Evolutionary conservation across 1,140 invertebrate genomes (phyloP).

Genomic region (Yoshiicerus persimilis): DNA sequence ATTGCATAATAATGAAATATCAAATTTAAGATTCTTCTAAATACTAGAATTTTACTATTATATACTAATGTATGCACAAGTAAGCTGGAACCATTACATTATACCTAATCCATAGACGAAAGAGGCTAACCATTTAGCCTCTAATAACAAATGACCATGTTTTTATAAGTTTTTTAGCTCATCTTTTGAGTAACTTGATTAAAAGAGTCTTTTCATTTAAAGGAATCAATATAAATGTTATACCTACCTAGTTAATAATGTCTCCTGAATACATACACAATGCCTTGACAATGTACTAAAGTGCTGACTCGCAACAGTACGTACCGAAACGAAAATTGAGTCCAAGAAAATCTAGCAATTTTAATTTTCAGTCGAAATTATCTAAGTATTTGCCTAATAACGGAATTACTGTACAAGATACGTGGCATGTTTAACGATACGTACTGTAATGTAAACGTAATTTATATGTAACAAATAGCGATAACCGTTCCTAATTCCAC

Average conservation of each 20-base stretch:
- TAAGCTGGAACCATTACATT: not conserved
- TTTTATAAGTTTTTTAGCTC: not conserved
- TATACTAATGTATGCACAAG: not conserved
- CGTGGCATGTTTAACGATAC: not conserved
- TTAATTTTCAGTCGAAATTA: not conserved
- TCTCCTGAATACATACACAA: not conserved
- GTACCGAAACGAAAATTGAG: constrained; percentile 9
- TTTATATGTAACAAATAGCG: not conserved
- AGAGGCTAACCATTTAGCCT: not conserved
- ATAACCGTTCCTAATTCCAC: not conserved
- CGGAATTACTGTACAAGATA: not conserved
- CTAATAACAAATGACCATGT: not conserved
- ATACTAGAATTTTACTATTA: not conserved
- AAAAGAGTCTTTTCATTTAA: not conserved
- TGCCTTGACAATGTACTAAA: constrained; percentile 13
- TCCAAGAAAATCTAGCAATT: not conserved
- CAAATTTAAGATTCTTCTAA: not conserved
- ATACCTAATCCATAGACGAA: not conserved
- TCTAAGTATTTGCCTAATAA: not conserved
- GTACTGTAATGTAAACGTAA: not conserved
- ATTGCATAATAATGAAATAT: not conserved
- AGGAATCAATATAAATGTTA: not conserved
- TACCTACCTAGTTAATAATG: not conserved
- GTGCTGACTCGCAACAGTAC: not conserved
- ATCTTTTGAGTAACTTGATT: not conserved